Base-by-base conservation (phyloP, 2,113 vertebrate species). In the Sapayoa aenigma region DNA sequence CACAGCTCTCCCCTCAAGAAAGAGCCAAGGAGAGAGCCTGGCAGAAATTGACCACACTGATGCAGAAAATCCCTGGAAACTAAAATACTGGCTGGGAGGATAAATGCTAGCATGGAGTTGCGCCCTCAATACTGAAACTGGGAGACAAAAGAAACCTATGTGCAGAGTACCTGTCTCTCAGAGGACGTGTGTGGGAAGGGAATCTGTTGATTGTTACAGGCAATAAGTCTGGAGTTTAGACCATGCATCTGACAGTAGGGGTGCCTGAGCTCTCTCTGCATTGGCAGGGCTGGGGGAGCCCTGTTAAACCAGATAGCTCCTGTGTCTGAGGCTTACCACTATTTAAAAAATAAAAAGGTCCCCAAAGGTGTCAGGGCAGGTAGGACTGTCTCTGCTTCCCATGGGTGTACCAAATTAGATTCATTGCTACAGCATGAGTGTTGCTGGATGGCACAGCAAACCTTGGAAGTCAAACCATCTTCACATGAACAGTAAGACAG, bases 221-320 rank as follows among this genome's bases (percentile, higher is more conserved):
- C 24, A 24, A 9, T 60, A 12, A 8, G 24, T 63, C 49, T 77
- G 28, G 44, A 49, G 30, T 25, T 79, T 28, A 53, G 42, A 37
- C 44, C 9, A 1, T 22, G 9, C 7, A 1, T 59, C 72, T 59
- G 75, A 25, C 20, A 37, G 22, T 10, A 1, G 4, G 8, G 4
- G 5, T 11, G 4, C 72, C 44, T n/a, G 46, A 82, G 53, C n/a
- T 73, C 16, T 42, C 66, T 20, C 46, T 47, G 42, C 33, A 14
- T 41, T 79, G 55, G 14, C 33, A 68, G 35, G 39, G 44, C 60
- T 69, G 35, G 69, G 35, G 21, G 21, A 76, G 6, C 71, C 31
- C 59, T 19, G 3, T 27, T 30, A 56, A 79, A 69, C 15, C 22
- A 55, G 41, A 30, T 20, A 77, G 58, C 35, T 94, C 39, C 39